Conservation (phyloP, 1,140 invertebrate species). For the Temnothorax curvispinosus region DNA sequence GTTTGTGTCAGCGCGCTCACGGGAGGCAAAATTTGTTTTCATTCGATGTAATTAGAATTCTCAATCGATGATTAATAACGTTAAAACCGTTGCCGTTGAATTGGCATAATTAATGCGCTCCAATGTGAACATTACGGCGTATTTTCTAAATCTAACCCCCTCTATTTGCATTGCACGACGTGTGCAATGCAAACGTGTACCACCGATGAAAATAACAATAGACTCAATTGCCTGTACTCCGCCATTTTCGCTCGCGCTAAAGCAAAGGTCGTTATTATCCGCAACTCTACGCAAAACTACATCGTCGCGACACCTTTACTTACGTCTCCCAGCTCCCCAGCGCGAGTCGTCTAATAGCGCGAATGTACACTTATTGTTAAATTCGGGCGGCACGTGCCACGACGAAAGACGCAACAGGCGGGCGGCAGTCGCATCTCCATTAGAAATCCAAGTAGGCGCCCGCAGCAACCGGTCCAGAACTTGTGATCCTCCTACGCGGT, state of each 20-base stretch:
- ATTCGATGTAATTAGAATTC: slow-evolving; percentile 11
- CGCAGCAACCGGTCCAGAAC: slow-evolving; percentile 23
- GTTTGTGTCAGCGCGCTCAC: neutral
- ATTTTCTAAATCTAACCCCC: slow-evolving; percentile 8
- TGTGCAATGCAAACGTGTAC: neutral
- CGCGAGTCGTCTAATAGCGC: neutral
- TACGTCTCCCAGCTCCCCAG: neutral
- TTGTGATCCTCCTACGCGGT: slow-evolving; percentile 28
- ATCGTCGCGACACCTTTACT: neutral
- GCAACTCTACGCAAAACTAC: neutral
- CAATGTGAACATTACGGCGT: neutral
- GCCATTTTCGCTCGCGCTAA: neutral
- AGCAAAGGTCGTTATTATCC: neutral
- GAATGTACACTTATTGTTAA: neutral
- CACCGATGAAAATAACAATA: neutral
- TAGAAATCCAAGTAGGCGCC: slow-evolving; percentile 78
- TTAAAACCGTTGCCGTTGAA: neutral
- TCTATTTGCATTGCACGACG: neutral
- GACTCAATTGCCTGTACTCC: neutral
- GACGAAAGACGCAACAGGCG: slow-evolving; percentile 80
- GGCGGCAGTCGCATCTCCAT: slow-evolving; percentile 73
- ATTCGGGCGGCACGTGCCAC: slow-evolving; percentile 54
- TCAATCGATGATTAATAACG: slow-evolving; percentile 35
- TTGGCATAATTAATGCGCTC: slow-evolving; percentile 5
- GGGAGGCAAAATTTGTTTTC: slow-evolving; percentile 6